phyloP scores from a whole-genome alignment of 2,888 invertebrate species.

The Poecilobothrus nobilitatus region DNA sequence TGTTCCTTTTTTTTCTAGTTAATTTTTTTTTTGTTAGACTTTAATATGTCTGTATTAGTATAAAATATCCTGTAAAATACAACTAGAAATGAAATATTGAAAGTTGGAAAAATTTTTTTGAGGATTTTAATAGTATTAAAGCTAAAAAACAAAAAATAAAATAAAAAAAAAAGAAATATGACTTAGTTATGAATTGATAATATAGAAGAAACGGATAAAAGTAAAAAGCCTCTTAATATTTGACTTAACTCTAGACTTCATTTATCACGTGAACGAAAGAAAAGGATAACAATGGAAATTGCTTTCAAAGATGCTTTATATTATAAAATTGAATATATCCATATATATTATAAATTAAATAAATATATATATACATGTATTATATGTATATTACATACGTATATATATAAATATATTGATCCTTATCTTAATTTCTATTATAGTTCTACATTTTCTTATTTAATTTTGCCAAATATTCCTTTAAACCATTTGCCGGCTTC shows the following conservation, averaged over 20 bases:
- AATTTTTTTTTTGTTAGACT: too few relatives aligned
- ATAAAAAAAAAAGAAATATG: neutral
- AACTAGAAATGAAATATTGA: neutral
- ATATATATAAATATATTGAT: too few relatives aligned
- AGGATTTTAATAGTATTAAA: neutral
- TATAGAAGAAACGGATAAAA: neutral
- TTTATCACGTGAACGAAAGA: neutral
- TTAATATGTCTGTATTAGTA: too few relatives aligned
- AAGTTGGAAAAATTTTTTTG: neutral
- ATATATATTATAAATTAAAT: too few relatives aligned
- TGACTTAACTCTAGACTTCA: neutral
- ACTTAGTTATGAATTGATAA: neutral
- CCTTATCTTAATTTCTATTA: too few relatives aligned
- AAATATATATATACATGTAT: too few relatives aligned
- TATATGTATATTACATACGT: too few relatives aligned
- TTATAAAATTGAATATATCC: too few relatives aligned
- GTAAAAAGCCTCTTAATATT: neutral
- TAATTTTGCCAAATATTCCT: too few relatives aligned
- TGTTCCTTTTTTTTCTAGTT: too few relatives aligned
- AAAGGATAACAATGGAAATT: neutral
- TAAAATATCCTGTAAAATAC: neutral
- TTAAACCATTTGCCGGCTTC: too few relatives aligned
- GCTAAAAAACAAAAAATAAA: neutral
- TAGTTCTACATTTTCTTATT: too few relatives aligned
- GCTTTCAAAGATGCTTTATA: neutral